Evolutionary conservation across 2,113 vertebrate genomes (phyloP).

Genomic region (Megaceryle maxima): DNA sequence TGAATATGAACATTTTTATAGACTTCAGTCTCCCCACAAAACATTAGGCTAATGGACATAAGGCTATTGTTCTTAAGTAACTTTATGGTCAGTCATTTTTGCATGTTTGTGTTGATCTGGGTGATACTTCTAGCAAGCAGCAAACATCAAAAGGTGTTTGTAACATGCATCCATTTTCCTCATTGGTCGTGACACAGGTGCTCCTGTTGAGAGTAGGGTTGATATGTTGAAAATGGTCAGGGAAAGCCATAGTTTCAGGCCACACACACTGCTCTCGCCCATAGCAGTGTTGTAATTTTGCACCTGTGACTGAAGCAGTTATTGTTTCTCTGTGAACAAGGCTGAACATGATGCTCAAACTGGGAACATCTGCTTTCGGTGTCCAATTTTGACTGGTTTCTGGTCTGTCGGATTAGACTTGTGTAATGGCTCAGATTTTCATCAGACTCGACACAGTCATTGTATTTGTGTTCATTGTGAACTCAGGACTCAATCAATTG

Average conservation of each 20-base stretch:
- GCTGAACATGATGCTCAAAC: conserved; percentile 36
- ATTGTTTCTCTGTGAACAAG: conserved; percentile 52
- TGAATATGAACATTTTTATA: conserved; percentile 37
- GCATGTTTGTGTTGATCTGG: conserved; percentile 19
- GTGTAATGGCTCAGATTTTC: background rate
- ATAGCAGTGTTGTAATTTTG: conserved; percentile 56
- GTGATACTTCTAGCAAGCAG: conserved; percentile 20
- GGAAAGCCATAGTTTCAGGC: conserved; percentile 54
- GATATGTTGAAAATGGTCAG: conserved; percentile 33
- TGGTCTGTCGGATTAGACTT: background rate
- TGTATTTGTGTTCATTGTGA: background rate
- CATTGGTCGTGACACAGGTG: conserved; percentile 67
- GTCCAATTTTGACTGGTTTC: conserved; percentile 45
- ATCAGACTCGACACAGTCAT: background rate
- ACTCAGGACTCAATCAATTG: background rate
- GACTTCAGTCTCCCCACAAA: conserved; percentile 21
- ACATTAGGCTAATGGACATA: conserved; percentile 34
- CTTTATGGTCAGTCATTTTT: background rate
- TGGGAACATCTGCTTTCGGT: conserved; percentile 63
- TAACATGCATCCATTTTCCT: conserved; percentile 5
- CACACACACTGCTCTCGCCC: background rate
- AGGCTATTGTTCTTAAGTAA: background rate
- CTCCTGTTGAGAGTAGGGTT: conserved; percentile 31
- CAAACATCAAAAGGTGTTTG: conserved; percentile 42
- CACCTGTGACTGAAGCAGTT: conserved; percentile 72